A percentile compares a stretch with the other conserved stretches of the same genome.
These are phyloP conservation scores for Camelus dromedarius DNA, from an alignment of 2,113 vertebrate genomes.

Conservation along the genomic window DNA sequence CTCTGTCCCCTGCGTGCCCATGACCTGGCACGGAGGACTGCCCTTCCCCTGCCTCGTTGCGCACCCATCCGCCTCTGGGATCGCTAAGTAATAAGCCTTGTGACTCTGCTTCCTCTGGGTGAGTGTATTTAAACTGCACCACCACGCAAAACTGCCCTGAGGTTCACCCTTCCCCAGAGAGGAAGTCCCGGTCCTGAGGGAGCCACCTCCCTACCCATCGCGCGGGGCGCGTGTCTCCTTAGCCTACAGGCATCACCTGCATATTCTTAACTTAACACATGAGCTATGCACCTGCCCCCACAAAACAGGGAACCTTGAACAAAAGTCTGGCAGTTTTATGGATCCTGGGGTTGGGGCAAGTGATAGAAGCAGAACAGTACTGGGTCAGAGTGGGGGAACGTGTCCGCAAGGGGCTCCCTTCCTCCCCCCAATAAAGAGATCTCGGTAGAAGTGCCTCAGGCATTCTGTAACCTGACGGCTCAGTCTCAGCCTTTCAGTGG, in stretches of 20 bases:
- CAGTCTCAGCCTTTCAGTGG: background rate
- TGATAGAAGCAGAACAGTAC: background rate
- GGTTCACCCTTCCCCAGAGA: background rate
- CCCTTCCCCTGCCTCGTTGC: too few relatives aligned
- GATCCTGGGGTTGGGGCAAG: background rate
- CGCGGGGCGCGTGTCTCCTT: background rate
- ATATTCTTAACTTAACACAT: too few relatives aligned
- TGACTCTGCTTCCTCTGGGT: too few relatives aligned
- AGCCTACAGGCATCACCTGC: background rate
- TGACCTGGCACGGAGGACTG: too few relatives aligned
- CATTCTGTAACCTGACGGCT: background rate
- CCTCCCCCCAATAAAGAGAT: background rate
- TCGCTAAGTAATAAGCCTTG: too few relatives aligned
- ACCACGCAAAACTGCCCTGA: too few relatives aligned
- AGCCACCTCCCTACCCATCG: background rate
- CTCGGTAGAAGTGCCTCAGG: background rate
- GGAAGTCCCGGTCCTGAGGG: background rate
- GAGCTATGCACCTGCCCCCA: too few relatives aligned
- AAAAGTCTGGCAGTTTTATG: background rate
- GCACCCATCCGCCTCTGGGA: too few relatives aligned
- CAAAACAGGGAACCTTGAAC: background rate
- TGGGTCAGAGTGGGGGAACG: background rate
- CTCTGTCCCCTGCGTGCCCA: background rate
- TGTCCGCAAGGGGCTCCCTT: too few relatives aligned
- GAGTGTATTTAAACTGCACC: background rate